These are phyloP conservation scores for Zosterops pallidus DNA, from an alignment of 2,113 vertebrate genomes.

Conservation along the genomic window DNA sequence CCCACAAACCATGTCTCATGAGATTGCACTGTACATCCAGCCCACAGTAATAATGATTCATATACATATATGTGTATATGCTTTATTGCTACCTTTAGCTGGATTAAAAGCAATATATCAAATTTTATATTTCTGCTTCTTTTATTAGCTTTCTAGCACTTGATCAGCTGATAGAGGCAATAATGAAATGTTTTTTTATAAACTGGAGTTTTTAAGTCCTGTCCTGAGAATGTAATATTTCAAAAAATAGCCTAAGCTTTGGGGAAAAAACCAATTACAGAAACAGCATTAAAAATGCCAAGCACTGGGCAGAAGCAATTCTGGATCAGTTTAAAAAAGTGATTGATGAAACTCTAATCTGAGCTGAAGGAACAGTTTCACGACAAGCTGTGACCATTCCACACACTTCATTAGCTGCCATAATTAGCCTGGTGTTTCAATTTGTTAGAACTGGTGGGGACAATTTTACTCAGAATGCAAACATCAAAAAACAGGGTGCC, in stretches of 20 bases:
- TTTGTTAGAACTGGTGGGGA: slow-evolving; percentile 93
- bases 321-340: slow-evolving; percentile 90
- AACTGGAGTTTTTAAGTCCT: slow-evolving; percentile 73
- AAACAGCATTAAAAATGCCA: slow-evolving; percentile 86
- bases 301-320: slow-evolving; percentile 80
- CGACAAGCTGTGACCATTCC: slow-evolving; percentile 91
- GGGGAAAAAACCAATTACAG: slow-evolving; percentile 86
- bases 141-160: slow-evolving; percentile 77
- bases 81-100: slow-evolving; percentile 72
- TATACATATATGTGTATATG: slow-evolving; percentile 70
- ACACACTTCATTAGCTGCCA: slow-evolving; percentile 95
- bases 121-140: slow-evolving; percentile 72
- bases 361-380: slow-evolving; percentile 90
- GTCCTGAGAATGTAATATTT: slow-evolving; percentile 78
- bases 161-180: slow-evolving; percentile 76
- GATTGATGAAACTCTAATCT: slow-evolving; percentile 96
- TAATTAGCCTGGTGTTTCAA: slow-evolving; percentile 96
- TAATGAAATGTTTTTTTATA: slow-evolving; percentile 75
- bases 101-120: slow-evolving; percentile 74
- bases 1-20: slow-evolving; percentile 41
- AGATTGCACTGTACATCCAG: slow-evolving; percentile 48
- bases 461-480: slow-evolving; percentile 87
- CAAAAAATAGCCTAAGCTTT: slow-evolving; percentile 80
- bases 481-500: slow-evolving; percentile 86
- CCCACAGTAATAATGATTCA: slow-evolving; percentile 62